phyloP scores from a whole-genome alignment of 2,113 vertebrate species.

The Acrocephalus arundinaceus region DNA sequence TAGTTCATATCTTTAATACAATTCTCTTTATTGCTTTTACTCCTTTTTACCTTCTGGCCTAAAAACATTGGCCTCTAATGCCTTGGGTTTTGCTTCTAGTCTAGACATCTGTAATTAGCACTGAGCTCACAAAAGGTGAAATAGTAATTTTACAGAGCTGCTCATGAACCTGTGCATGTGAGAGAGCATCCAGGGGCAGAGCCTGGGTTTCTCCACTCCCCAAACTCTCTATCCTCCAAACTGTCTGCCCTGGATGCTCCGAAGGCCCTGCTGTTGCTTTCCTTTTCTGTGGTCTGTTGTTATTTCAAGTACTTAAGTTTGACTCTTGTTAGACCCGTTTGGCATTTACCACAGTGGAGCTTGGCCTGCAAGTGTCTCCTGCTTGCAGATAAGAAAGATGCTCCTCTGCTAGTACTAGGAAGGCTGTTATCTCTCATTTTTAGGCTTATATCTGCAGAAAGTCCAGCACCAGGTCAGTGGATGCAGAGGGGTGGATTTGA shows the following conservation, averaged over 20 bases:
- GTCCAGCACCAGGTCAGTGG: neutral
- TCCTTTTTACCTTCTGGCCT: constrained; percentile 44
- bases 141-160: neutral
- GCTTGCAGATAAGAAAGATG: neutral
- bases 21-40: constrained; percentile 58
- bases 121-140: neutral
- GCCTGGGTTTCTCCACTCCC: neutral
- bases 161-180: neutral
- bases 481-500: neutral
- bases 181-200: neutral
- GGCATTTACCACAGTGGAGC: neutral
- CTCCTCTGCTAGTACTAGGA: neutral
- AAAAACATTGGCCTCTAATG: neutral
- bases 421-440: neutral
- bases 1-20: constrained; percentile 56
- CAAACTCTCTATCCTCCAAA: neutral
- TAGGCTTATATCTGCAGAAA: neutral
- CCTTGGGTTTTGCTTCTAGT: neutral
- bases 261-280: neutral
- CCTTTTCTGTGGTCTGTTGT: neutral
- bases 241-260: neutral
- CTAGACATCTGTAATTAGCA: constrained; percentile 24
- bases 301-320: neutral
- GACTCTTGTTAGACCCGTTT: neutral
- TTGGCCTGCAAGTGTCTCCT: neutral